A percentile compares a stretch with the other conserved stretches of the same genome.
Conservation (phyloP, 2,888 invertebrate genomes). For the Leptopilina myrica region DNA sequence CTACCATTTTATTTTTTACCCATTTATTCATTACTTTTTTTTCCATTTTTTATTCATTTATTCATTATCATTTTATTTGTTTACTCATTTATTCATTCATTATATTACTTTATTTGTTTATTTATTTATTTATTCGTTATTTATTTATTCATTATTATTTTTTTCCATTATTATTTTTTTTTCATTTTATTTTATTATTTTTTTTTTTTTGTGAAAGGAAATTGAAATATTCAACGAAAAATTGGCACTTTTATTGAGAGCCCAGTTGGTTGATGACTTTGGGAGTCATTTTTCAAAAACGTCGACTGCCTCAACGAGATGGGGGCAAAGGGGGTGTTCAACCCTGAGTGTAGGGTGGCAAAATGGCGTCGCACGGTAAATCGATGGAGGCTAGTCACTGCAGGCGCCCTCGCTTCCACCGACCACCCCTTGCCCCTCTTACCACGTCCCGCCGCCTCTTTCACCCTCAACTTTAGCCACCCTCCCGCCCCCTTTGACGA, state of each 20-base stretch:
- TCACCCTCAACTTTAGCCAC: slow-evolving; percentile 56
- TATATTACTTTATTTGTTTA: no score
- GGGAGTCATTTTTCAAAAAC: slow-evolving; percentile 76
- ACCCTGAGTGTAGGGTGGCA: slow-evolving; percentile 76
- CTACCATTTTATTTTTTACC: no score
- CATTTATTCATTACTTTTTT: no score
- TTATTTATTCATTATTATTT: neutral
- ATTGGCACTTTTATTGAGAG: slow-evolving; percentile 8
- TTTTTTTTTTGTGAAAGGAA: slow-evolving; percentile 22
- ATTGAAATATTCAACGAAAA: slow-evolving; percentile 33
- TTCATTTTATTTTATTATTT: no score
- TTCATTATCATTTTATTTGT: no score
- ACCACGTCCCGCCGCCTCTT: no score
- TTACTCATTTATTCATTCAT: no score
- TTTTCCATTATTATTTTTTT: no score
- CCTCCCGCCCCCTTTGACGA: slow-evolving; percentile 49
- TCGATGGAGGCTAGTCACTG: slow-evolving; percentile 77
- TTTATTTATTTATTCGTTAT: neutral
- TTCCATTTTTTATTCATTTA: no score
- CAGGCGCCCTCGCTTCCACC: slow-evolving; percentile 74
- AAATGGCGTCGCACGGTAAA: slow-evolving; percentile 77
- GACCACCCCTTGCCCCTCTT: slow-evolving; percentile 59
- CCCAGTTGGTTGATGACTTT: slow-evolving; percentile 47
- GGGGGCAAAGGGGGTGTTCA: slow-evolving; percentile 69
- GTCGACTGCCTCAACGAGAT: slow-evolving; percentile 70